A percentile compares a stretch with the other conserved stretches of the same genome.
phyloP scores from a whole-genome alignment of 2,888 invertebrate genomes.

The Drosophila meridiana region DNA sequence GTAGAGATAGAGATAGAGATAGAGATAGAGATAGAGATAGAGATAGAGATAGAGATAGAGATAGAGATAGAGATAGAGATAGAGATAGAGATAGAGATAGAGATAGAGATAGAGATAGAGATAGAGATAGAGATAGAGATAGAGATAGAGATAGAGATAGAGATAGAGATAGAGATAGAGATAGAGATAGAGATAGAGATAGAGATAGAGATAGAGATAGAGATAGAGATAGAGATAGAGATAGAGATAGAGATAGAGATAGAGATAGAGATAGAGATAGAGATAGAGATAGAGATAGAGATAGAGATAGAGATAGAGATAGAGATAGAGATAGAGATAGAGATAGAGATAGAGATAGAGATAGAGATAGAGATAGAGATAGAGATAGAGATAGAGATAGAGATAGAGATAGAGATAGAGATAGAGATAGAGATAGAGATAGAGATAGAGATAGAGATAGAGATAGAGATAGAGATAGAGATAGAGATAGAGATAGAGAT shows the following conservation, averaged over 20 bases:
- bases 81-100: neutral
- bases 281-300: neutral
- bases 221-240: neutral
- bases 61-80: neutral
- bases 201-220: neutral
- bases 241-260: neutral
- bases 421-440: neutral
- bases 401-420: neutral
- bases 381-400: neutral
- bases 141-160: neutral
- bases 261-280: neutral
- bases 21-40: neutral
- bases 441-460: neutral
- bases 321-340: neutral
- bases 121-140: neutral
- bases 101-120: neutral
- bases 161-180: neutral
- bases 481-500: neutral
- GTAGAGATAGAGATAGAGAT: neutral
- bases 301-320: neutral
- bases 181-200: neutral
- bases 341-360: neutral
- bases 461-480: neutral
- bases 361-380: neutral
- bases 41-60: neutral